Evolutionary conservation across 1,140 invertebrate genomes (phyloP).

Genomic region (Pentalonia nigronervosa): DNA sequence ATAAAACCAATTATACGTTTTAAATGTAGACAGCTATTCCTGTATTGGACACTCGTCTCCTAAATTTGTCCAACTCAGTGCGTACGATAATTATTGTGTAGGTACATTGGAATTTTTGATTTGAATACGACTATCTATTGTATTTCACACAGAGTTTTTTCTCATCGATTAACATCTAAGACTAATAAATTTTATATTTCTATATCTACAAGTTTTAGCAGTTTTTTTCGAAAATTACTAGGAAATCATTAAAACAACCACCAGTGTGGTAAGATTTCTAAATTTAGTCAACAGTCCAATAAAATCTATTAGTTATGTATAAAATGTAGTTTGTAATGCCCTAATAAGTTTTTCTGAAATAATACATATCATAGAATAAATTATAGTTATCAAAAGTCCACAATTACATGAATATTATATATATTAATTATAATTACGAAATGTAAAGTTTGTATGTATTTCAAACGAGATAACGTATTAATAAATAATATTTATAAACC

Average conservation of each 20-base stretch:
- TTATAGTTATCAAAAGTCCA: too few species aligned
- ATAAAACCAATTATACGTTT: slow-evolving; percentile 6
- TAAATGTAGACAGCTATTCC: neutral
- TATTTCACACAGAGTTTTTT: neutral
- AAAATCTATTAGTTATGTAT: too few species aligned
- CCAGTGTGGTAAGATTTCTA: too few species aligned
- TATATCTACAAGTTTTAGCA: neutral
- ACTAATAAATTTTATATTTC: neutral
- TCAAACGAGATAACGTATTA: too few species aligned
- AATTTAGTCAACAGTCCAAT: too few species aligned
- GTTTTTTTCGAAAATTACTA: too few species aligned
- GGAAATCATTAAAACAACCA: too few species aligned
- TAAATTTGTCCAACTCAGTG: neutral
- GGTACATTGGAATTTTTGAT: neutral
- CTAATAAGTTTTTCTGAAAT: neutral
- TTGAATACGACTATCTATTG: too few species aligned
- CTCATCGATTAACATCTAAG: neutral
- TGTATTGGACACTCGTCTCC: neutral
- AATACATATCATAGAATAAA: neutral
- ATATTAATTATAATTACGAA: too few species aligned
- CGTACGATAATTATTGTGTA: neutral
- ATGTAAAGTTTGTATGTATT: too few species aligned
- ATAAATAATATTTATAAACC: too few species aligned
- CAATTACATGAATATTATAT: too few species aligned
- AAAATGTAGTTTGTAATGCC: neutral